A percentile compares a stretch with the other conserved stretches of the same genome.
These are phyloP conservation scores for Cantharis flavilabris DNA, from an alignment of 2,888 invertebrate species.

Conservation along the genomic window DNA sequence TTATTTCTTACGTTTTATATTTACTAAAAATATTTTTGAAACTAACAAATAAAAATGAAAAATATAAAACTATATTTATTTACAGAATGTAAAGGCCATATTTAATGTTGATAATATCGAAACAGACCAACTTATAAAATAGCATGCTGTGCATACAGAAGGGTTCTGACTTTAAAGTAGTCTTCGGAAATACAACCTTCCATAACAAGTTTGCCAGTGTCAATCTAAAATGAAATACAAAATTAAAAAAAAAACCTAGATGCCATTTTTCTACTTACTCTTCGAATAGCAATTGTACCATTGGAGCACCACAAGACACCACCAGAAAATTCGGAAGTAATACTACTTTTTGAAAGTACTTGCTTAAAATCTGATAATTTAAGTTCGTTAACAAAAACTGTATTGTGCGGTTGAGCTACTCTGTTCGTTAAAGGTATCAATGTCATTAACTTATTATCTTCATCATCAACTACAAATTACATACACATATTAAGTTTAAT, in stretches of 20 bases:
- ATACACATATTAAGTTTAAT: background rate
- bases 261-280: slow-evolving; percentile 61
- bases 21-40: background rate
- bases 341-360: slow-evolving; percentile 73
- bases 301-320: slow-evolving; percentile 95
- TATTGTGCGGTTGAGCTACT: slow-evolving; percentile 71
- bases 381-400: slow-evolving; percentile 90
- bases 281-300: slow-evolving; percentile 84
- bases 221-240: slow-evolving; percentile 68
- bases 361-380: slow-evolving; percentile 91
- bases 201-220: slow-evolving; percentile 87
- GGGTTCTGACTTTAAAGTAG: slow-evolving; percentile 89
- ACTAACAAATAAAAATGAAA: background rate
- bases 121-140: slow-evolving; percentile 63
- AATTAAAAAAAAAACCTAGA: background rate
- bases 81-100: background rate
- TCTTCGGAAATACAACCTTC: slow-evolving; percentile 95
- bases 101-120: background rate
- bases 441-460: slow-evolving; percentile 67
- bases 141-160: slow-evolving; percentile 96
- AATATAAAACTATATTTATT: background rate
- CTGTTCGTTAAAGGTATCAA: slow-evolving; percentile 66
- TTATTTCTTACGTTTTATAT: background rate
- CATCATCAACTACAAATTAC: slow-evolving; percentile 54
- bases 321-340: slow-evolving; percentile 84